These are phyloP conservation scores for Isichthys henryi DNA, from an alignment of 2,113 vertebrate genomes.

Conservation along the genomic window DNA sequence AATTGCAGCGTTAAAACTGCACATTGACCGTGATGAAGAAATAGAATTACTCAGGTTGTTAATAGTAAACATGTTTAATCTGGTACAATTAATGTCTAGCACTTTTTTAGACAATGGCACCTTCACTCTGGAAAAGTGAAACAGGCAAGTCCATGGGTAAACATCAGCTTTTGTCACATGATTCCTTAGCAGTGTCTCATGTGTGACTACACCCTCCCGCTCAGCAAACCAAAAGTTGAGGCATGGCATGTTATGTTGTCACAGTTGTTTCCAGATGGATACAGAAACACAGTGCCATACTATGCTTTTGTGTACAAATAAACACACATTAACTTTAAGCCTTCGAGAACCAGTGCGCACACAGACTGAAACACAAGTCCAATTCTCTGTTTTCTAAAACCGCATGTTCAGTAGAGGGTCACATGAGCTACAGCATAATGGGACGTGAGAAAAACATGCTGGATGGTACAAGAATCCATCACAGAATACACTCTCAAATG, in stretches of 20 bases:
- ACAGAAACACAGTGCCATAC: background rate
- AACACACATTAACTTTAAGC: background rate
- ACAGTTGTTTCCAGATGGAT: constrained; percentile 8
- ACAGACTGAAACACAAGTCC: background rate
- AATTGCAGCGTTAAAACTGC: background rate
- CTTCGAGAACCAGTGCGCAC: background rate
- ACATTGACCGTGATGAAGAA: background rate
- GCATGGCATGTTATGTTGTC: constrained; percentile 10
- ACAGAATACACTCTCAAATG: background rate
- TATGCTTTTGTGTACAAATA: background rate
- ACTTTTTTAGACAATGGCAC: background rate
- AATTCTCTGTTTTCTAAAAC: background rate
- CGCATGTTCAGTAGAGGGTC: background rate
- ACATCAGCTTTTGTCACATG: background rate
- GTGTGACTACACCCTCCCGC: background rate
- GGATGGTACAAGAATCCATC: background rate
- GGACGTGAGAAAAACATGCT: background rate
- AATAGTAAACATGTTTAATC: background rate
- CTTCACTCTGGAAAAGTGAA: background rate
- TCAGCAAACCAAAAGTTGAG: constrained; percentile 2
- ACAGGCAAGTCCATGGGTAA: background rate
- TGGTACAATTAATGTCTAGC: background rate
- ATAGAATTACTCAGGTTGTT: background rate
- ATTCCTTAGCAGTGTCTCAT: background rate
- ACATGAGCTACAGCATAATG: background rate